Percentiles rank a stretch among this genome's conserved stretches.
These are phyloP conservation scores for Oreochromis aureus DNA, from an alignment of 2,113 vertebrate species.

Conservation along the genomic window DNA sequence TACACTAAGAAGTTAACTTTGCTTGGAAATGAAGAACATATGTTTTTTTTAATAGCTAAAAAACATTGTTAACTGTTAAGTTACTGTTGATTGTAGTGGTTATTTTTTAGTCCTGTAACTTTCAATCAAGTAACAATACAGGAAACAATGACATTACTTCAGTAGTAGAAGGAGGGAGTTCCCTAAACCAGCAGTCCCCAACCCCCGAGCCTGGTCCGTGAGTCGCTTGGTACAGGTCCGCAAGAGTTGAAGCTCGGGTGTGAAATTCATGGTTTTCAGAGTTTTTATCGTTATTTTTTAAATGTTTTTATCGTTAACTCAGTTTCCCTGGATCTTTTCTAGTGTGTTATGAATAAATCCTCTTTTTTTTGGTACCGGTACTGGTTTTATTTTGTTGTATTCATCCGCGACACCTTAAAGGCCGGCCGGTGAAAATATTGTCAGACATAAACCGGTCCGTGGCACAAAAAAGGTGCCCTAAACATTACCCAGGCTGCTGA, in stretches of 20 bases:
- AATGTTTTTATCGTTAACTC: neutral
- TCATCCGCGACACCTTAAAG: neutral
- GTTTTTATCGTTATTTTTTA: neutral
- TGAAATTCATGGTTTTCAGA: neutral
- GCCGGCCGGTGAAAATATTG: neutral
- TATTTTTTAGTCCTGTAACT: neutral
- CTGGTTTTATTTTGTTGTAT: neutral
- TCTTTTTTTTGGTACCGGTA: neutral
- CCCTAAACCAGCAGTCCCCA: neutral
- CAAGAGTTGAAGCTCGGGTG: neutral
- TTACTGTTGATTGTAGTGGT: neutral
- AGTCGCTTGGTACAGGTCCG: rapidly evolving
- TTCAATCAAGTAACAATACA: neutral
- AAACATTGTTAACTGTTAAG: neutral
- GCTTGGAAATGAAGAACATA: neutral
- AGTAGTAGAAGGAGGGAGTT: neutral
- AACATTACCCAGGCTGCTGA: neutral
- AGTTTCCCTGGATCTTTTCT: neutral
- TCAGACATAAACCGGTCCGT: neutral
- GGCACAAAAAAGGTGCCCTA: neutral
- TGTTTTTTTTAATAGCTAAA: neutral
- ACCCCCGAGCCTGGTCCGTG: neutral
- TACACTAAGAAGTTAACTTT: neutral
- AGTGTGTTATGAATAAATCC: neutral
- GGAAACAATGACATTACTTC: neutral